Percentiles rank a stretch among this genome's conserved stretches.
phyloP scores from a whole-genome alignment of 2,113 vertebrate species.

The Malurus alboscapulatus region DNA sequence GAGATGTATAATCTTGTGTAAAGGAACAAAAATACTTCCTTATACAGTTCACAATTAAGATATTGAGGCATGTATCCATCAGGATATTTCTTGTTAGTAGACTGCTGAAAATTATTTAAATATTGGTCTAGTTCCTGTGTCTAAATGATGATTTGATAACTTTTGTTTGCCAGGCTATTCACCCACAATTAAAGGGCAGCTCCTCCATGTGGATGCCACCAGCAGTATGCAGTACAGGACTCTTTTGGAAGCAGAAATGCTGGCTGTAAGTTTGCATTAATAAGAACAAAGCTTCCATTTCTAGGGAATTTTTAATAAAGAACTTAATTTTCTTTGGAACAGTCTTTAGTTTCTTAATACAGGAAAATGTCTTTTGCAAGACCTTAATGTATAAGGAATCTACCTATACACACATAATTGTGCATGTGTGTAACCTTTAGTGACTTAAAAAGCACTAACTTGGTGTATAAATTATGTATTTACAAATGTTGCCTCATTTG shows the following conservation, averaged over 20 bases:
- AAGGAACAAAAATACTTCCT: neutral
- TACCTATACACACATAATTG: rapidly evolving
- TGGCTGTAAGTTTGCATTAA: slow-evolving; percentile 85
- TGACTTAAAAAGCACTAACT: neutral
- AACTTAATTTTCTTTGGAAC: neutral
- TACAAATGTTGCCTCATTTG: neutral
- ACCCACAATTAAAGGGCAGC: slow-evolving; percentile 95
- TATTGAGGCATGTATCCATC: neutral
- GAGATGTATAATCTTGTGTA: neutral
- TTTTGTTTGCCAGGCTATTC: slow-evolving; percentile 83
- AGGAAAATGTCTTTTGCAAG: neutral
- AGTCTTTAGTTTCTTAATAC: neutral
- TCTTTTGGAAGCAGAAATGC: slow-evolving; percentile 96
- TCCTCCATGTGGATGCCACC: slow-evolving; percentile 95
- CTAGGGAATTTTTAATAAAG: neutral
- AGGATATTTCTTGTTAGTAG: neutral
- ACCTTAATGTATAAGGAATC: neutral
- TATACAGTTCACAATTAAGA: neutral
- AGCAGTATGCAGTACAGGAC: slow-evolving; percentile 98
- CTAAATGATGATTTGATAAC: neutral
- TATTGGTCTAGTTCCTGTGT: neutral
- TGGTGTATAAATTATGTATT: neutral
- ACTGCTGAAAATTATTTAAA: neutral
- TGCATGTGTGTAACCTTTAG: neutral
- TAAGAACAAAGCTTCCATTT: neutral